Evolutionary conservation across 2,888 invertebrate genomes (phyloP).

Genomic region (Pardosa pseudoannulata): DNA sequence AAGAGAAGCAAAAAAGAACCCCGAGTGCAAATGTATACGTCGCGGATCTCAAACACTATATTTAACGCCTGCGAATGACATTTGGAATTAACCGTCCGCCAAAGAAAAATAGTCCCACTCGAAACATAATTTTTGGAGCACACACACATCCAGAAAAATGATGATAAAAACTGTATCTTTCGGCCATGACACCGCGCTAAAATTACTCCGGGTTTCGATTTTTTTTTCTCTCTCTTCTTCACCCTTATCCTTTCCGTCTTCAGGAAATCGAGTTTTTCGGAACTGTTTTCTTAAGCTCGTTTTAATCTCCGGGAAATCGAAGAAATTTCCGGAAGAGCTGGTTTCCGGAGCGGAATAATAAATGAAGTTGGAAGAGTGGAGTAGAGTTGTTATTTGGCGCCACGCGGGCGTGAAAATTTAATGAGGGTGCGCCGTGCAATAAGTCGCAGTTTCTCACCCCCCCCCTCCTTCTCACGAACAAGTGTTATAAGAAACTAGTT

Average conservation of each 20-base stretch:
- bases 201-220: conserved; percentile 33
- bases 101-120: conserved; percentile 68
- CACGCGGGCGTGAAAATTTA: background rate
- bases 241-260: background rate
- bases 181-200: conserved; percentile 41
- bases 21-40: background rate
- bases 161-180: conserved; percentile 53
- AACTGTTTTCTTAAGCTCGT: conserved; percentile 42
- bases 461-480: background rate
- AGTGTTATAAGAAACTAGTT: background rate
- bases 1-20: conserved; percentile 27
- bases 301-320: conserved; percentile 35
- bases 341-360: conserved; percentile 14
- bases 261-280: conserved; percentile 22
- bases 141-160: conserved; percentile 22
- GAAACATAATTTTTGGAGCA: conserved; percentile 57
- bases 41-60: conserved; percentile 61
- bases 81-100: conserved; percentile 68
- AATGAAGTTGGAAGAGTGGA: background rate
- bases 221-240: background rate
- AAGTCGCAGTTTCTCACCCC: background rate
- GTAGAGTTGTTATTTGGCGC: conserved; percentile 4
- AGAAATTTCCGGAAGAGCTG: conserved; percentile 2
- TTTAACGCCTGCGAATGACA: conserved; percentile 69
- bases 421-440: background rate